A percentile compares a stretch with the other conserved stretches of the same genome.
phyloP scores from a whole-genome alignment of 2,888 invertebrate genomes.

The Phania funesta region DNA sequence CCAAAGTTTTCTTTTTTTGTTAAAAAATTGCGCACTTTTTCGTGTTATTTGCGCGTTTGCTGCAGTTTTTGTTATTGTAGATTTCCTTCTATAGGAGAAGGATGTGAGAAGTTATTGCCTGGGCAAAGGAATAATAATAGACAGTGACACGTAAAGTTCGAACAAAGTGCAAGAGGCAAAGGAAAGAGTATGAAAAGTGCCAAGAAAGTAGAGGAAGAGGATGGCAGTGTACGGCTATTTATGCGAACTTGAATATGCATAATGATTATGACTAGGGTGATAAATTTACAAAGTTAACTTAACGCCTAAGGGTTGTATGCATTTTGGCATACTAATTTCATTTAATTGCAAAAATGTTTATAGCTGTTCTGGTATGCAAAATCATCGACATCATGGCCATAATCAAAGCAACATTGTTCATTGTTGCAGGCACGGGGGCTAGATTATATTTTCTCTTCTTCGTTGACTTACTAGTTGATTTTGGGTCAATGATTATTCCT shows the following conservation, averaged over 20 bases:
- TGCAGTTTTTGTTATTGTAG: neutral
- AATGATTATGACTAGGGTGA: constrained; percentile 22
- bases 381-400: constrained; percentile 14
- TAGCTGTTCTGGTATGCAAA: constrained; percentile 41
- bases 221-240: constrained; percentile 12
- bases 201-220: neutral
- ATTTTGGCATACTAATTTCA: constrained; percentile 61
- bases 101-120: constrained; percentile 48
- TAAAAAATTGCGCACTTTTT: neutral
- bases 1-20: constrained; percentile 15
- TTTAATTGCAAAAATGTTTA: constrained; percentile 47
- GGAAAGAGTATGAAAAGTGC: neutral
- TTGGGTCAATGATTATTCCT: constrained; percentile 26
- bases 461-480: neutral
- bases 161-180: neutral
- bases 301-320: constrained; percentile 44
- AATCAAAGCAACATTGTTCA: neutral
- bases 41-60: neutral
- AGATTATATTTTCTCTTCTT: neutral
- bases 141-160: constrained; percentile 11
- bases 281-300: constrained; percentile 45
- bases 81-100: neutral
- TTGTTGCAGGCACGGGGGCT: neutral
- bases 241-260: neutral
- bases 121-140: constrained; percentile 18